These are phyloP conservation scores for Amazona vittata DNA, from an alignment of 2,113 vertebrate species.

Conservation along the genomic window DNA sequence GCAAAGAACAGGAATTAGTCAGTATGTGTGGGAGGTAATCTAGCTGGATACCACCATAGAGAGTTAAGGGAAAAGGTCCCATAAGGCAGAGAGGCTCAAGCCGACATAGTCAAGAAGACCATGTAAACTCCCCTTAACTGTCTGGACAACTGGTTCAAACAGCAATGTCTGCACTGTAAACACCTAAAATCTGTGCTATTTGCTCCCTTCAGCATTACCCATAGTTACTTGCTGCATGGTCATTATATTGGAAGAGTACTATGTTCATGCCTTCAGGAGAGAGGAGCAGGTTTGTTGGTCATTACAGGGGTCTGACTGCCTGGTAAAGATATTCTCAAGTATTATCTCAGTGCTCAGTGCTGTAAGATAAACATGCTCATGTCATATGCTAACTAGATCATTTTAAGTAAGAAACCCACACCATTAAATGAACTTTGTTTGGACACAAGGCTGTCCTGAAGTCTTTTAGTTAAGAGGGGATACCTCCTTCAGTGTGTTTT, in stretches of 20 bases:
- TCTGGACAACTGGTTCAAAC: not conserved
- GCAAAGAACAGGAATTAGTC: not conserved
- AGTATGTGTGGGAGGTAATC: not conserved
- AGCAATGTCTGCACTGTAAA: not conserved
- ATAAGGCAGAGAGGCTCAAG: not conserved
- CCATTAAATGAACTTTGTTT: not conserved
- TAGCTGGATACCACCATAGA: not conserved
- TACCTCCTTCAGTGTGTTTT: not conserved
- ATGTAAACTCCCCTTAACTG: not conserved
- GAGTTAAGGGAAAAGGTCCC: not conserved
- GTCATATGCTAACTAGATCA: rapidly evolving
- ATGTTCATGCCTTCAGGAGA: not conserved
- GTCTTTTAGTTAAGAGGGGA: not conserved
- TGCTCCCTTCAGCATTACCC: not conserved
- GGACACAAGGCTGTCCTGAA: not conserved
- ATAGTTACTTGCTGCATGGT: not conserved
- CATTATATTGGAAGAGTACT: not conserved
- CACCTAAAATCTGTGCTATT: not conserved
- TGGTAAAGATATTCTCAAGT: not conserved
- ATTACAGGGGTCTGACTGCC: not conserved
- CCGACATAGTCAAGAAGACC: not conserved
- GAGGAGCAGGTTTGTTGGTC: not conserved
- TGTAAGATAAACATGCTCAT: not conserved
- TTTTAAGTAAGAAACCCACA: not conserved
- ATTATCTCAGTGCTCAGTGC: rapidly evolving